A percentile compares a stretch with the other conserved stretches of the same genome.
phyloP scores from a whole-genome alignment of 1,140 invertebrate species.

The Zeugodacus cucurbitae region DNA sequence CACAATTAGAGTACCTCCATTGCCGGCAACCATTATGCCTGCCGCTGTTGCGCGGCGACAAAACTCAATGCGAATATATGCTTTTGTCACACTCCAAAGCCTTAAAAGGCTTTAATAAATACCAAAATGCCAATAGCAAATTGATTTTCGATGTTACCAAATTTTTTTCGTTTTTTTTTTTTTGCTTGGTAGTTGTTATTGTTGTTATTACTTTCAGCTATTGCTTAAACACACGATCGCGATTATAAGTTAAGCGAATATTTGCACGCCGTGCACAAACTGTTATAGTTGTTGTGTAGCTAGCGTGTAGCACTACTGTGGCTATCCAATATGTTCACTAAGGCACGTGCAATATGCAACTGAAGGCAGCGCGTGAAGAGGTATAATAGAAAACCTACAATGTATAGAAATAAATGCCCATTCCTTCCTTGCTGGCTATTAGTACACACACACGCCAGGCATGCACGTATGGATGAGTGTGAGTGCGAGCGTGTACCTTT shows the following conservation, averaged over 20 bases:
- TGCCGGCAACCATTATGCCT: slow-evolving; percentile 15
- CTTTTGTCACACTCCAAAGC: not conserved
- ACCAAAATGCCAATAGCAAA: not conserved
- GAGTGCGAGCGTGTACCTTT: too few species aligned
- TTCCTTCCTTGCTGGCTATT: not conserved
- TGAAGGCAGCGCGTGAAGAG: not conserved
- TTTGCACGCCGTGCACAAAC: slow-evolving; percentile 1
- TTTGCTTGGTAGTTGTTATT: not conserved
- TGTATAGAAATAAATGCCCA: not conserved
- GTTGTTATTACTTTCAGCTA: not conserved
- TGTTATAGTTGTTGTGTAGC: not conserved
- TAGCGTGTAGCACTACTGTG: too few species aligned
- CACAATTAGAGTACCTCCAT: not conserved
- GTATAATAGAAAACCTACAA: not conserved
- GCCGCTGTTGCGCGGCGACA: not conserved
- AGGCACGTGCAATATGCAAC: slow-evolving; percentile 15
- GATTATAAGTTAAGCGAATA: not conserved
- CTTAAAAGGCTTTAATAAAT: not conserved
- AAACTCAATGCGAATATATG: not conserved
- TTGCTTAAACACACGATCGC: not conserved
- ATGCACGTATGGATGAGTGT: not conserved
- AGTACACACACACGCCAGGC: not conserved
- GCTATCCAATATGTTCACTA: not conserved
- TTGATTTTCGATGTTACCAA: slow-evolving; percentile 15
- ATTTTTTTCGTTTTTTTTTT: not conserved